Percentiles rank a stretch among this genome's conserved stretches.
Evolutionary conservation across 2,113 vertebrate genomes (phyloP).

Genomic region (Sterna hirundo): DNA sequence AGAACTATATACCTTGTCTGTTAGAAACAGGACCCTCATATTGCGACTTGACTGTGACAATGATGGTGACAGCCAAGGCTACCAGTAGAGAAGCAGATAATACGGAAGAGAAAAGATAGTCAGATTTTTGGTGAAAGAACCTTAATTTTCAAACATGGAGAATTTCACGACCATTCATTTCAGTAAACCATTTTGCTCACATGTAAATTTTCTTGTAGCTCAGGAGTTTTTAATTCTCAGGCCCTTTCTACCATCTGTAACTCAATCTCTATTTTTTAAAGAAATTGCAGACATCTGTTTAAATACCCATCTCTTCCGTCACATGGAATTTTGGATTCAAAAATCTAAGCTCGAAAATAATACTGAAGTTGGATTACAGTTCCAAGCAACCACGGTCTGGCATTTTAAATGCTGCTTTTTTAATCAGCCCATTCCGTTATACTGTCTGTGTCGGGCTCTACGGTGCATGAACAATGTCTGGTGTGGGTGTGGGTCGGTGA

Average conservation of each 20-base stretch:
- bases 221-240: constrained; percentile 55
- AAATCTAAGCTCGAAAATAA: constrained; percentile 58
- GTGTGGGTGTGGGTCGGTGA: accelerated
- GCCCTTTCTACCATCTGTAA: constrained; percentile 68
- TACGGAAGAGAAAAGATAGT: background rate
- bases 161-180: constrained; percentile 33
- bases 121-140: background rate
- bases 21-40: background rate
- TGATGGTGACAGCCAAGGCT: background rate
- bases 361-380: constrained; percentile 36
- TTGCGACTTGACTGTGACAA: background rate
- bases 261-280: constrained; percentile 65
- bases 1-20: background rate
- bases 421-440: background rate
- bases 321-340: constrained; percentile 60
- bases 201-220: constrained; percentile 57
- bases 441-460: background rate
- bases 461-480: background rate
- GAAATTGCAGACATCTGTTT: constrained; percentile 71
- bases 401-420: constrained; percentile 31
- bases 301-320: constrained; percentile 67
- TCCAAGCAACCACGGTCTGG: constrained; percentile 38
- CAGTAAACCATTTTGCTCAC: constrained; percentile 52
- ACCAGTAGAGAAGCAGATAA: background rate
- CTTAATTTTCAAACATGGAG: constrained; percentile 33